A percentile compares a stretch with the other conserved stretches of the same genome.
These are phyloP conservation scores for Cyclophora punctaria DNA, from an alignment of 2,888 invertebrate genomes.

Conservation along the genomic window DNA sequence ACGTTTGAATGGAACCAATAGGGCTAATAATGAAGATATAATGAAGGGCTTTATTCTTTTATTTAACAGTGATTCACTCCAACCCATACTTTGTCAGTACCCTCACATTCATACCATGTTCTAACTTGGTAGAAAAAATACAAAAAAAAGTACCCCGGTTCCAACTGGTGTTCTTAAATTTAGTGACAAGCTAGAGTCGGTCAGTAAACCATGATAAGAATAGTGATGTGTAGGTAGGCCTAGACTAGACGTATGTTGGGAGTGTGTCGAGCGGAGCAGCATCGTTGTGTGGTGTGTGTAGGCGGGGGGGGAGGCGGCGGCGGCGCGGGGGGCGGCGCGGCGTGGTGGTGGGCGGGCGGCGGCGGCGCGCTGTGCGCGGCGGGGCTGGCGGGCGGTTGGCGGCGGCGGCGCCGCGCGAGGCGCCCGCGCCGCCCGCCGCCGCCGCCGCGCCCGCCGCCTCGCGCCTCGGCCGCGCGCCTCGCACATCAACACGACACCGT, in stretches of 20 bases:
- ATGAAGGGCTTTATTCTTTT: too few species aligned
- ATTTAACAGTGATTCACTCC: too few species aligned
- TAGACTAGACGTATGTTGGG: too few species aligned
- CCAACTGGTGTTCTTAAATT: too few species aligned
- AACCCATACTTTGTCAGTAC: too few species aligned
- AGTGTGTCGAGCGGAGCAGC: conserved; percentile 5
- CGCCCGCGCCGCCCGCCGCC: conserved; percentile 48
- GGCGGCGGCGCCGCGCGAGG: conserved; percentile 31
- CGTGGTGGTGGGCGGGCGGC: conserved; percentile 36
- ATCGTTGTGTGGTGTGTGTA: conserved; percentile 30
- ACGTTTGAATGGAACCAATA: too few species aligned
- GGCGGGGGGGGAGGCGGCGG: conserved; percentile 8
- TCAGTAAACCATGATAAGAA: too few species aligned
- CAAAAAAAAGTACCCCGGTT: not conserved
- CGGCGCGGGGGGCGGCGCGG: conserved; percentile 28
- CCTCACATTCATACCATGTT: too few species aligned
- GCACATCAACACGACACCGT: conserved; percentile 52
- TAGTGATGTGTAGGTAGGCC: too few species aligned
- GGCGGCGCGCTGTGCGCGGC: conserved; percentile 38
- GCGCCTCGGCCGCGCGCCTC: conserved; percentile 56
- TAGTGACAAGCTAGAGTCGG: too few species aligned
- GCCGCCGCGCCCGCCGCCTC: conserved; percentile 58
- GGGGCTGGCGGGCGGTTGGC: conserved; percentile 32
- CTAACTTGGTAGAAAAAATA: too few species aligned
- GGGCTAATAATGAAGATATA: too few species aligned